phyloP scores from a whole-genome alignment of 2,113 vertebrate species.

The Eonycteris spelaea region DNA sequence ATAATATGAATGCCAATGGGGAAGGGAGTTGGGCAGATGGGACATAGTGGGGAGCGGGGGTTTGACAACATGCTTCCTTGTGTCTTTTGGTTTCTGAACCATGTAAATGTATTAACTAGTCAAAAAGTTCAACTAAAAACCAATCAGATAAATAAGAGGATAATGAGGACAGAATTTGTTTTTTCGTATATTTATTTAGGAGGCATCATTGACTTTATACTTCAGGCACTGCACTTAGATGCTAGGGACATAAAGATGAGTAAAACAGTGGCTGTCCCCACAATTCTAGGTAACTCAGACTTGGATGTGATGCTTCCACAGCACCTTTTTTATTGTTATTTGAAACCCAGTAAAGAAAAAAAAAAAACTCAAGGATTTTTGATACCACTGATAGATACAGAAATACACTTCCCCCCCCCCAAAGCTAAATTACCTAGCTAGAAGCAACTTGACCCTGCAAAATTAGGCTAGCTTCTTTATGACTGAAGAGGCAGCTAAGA shows the following conservation, averaged over 20 bases:
- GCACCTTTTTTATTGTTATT: background rate
- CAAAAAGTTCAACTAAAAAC: constrained; percentile 21
- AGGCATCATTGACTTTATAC: background rate
- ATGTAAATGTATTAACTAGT: background rate
- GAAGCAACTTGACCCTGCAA: background rate
- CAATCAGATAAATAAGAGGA: background rate
- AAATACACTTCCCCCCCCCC: background rate
- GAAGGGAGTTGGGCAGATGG: background rate
- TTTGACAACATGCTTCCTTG: background rate
- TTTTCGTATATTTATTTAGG: background rate
- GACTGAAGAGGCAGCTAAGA: background rate
- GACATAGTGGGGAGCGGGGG: fast-evolving
- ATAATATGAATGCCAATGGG: background rate
- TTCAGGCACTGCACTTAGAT: background rate
- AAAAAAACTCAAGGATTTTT: background rate
- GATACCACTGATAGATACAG: background rate
- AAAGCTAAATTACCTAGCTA: background rate
- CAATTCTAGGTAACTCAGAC: background rate
- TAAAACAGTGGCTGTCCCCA: background rate
- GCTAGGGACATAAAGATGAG: background rate
- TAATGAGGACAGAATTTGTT: background rate
- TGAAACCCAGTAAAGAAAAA: background rate
- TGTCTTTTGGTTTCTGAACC: constrained; percentile 8
- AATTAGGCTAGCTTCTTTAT: background rate
- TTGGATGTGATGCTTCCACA: background rate